Evolutionary conservation across 2,888 invertebrate genomes (phyloP).

Genomic region (Heteropelma amictum): DNA sequence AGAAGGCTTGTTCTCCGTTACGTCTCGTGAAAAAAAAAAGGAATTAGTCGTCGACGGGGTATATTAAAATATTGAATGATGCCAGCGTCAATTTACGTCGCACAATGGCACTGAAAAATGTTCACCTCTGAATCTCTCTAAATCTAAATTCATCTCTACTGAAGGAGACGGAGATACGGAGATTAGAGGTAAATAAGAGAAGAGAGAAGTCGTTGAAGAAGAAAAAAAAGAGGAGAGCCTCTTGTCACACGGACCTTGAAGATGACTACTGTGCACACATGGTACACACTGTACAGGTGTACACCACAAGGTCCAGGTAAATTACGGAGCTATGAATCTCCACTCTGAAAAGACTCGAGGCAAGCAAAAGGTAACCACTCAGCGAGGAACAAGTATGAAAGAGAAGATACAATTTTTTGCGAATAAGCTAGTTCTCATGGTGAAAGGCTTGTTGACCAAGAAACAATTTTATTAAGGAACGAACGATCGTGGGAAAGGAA

Average conservation of each 20-base stretch:
- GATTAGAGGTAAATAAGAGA: too few species aligned
- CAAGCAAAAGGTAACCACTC: conserved; percentile 27
- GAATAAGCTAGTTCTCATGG: too few species aligned
- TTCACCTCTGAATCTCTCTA: too few species aligned
- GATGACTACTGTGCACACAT: conserved; percentile 43
- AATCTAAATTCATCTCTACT: neutral
- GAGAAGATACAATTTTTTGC: too few species aligned
- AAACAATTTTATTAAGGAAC: too few species aligned
- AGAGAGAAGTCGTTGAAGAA: conserved; percentile 11
- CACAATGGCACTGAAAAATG: too few species aligned
- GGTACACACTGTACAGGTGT: conserved; percentile 24
- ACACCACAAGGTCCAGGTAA: conserved; percentile 12
- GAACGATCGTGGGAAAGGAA: too few species aligned
- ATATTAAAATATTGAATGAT: too few species aligned
- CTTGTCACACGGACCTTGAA: conserved; percentile 41
- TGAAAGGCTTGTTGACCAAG: neutral
- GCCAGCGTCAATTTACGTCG: too few species aligned
- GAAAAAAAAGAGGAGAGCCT: conserved; percentile 28
- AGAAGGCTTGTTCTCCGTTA: too few species aligned
- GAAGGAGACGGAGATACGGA: neutral
- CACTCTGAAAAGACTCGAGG: conserved; percentile 8
- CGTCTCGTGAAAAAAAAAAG: too few species aligned
- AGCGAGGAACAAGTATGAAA: conserved; percentile 10
- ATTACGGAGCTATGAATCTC: neutral
- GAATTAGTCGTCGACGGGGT: too few species aligned